Evolutionary conservation across 2,888 invertebrate genomes (phyloP), one percentile per base, ranked within the genome.

Genomic region (Caenorhabditis afra): DNA sequence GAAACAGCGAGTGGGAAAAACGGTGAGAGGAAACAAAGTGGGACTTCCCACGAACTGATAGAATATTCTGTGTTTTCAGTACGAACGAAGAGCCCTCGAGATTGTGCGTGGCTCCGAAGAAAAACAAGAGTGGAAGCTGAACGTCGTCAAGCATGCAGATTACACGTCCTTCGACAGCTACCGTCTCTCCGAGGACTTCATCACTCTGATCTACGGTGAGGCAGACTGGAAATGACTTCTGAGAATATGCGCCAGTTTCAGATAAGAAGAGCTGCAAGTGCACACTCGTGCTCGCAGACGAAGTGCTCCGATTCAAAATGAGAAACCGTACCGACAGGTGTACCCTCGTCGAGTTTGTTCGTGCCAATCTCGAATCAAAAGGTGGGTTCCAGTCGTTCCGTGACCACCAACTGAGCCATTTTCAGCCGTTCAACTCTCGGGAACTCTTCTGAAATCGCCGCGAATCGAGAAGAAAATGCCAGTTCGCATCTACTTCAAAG

Each of bases 81-180:
- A 67, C 57, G 49, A 57, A 39, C 23, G 1, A 8, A 57, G 50
- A 7, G 50, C 59, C 44, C 44, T 68, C 20, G 59, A 59, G 49
- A 41, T 68, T n/a, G 35, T 37, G 11, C 44, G 50, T 11, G 41
- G 18, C 10, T 35, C 22, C 45, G 22, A 18, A 5, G 52, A 45
- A 52, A 52, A 44, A 61, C 61, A 70, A 47, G 70, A 70, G 41
- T 53, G 70, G 61, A 52, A 14, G 23, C 44, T 55, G 29, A 37
- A 61, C 39, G 23, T 61, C 53, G 47, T 70, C 35, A 70, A 61
- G 20, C n/a, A 70, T 70, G 61, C 70, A 70, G 70, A 70, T 70
- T 68, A 68, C 45, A 70, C 70, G 35, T 70, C 70, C n/a, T 68
- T 59, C 45, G 59, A 68, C 52, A 59, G 35, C 35, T 61, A 52